phyloP scores from a whole-genome alignment of 2,888 invertebrate species.

The Amiota mariae region DNA sequence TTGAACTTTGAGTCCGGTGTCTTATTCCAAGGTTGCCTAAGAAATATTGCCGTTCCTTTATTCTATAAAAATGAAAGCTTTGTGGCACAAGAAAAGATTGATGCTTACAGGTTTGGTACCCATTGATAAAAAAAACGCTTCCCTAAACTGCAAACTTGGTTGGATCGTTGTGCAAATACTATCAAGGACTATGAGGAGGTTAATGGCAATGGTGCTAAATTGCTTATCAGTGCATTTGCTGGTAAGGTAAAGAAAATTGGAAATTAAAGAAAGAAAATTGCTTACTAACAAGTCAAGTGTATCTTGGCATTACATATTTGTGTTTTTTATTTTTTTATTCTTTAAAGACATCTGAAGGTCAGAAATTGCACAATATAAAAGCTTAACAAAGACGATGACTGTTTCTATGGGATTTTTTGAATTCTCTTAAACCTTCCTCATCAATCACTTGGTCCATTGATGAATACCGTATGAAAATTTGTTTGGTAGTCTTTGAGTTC shows the following conservation, averaged over 20 bases:
- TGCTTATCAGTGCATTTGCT: constrained; percentile 59
- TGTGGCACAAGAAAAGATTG: constrained; percentile 55
- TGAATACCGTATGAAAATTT: no score
- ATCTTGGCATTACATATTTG: no score
- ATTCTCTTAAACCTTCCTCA: no score
- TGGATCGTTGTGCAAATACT: constrained; percentile 54
- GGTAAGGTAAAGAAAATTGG: constrained; percentile 60
- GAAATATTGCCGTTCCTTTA: constrained; percentile 58
- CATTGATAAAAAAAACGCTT: constrained; percentile 46
- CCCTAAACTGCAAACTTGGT: constrained; percentile 62
- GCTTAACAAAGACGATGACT: constrained; percentile 11
- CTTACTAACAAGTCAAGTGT: no score
- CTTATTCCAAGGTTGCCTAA: constrained; percentile 62
- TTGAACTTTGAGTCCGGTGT: constrained; percentile 70
- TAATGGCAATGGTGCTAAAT: constrained; percentile 66
- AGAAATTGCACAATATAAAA: background rate
- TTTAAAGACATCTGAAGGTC: constrained; percentile 12
- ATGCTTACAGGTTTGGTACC: constrained; percentile 56
- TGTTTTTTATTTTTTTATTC: no score
- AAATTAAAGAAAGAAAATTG: constrained; percentile 22
- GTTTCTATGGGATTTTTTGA: no score
- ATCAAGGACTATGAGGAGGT: constrained; percentile 59
- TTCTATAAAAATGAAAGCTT: constrained; percentile 52
- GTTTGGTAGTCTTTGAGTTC: no score
- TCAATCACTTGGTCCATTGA: no score